Conservation (phyloP, 1,140 invertebrate genomes). For the Liolophura sinensis region DNA sequence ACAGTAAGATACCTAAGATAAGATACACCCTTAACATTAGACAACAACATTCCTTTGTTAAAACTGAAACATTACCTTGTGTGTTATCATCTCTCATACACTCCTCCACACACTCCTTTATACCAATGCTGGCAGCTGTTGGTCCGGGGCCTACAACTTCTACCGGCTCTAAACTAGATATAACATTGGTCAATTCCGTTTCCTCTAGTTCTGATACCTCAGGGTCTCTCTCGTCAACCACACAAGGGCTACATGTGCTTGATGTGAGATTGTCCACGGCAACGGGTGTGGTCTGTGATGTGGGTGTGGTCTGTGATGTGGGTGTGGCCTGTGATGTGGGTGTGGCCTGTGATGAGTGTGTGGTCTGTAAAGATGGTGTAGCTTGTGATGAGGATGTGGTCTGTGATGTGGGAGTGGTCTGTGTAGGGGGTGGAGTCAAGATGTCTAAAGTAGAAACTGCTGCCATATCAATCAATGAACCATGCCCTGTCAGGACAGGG, state of each 20-base stretch:
- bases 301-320: neutral
- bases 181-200: neutral
- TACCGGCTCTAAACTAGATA: conserved; percentile 1
- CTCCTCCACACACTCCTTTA: conserved; percentile 53
- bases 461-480: too few species aligned
- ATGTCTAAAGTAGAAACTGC: too few species aligned
- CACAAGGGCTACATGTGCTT: neutral
- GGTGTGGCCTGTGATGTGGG: neutral
- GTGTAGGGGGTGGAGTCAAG: too few species aligned
- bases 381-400: too few species aligned
- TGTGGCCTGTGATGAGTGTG: neutral
- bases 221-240: conserved; percentile 4
- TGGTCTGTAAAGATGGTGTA: too few species aligned
- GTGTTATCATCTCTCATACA: conserved; percentile 38
- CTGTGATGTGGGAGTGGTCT: too few species aligned
- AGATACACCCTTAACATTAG: too few species aligned
- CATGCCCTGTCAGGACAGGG: too few species aligned
- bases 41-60: too few species aligned
- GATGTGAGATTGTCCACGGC: neutral
- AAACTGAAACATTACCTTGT: neutral
- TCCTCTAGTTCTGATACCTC: neutral
- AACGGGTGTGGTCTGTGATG: neutral
- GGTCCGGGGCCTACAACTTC: conserved; percentile 31
- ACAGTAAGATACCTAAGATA: too few species aligned
- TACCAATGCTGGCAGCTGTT: conserved; percentile 55